phyloP scores from a whole-genome alignment of 2,113 vertebrate species.

The Rana temporaria region DNA sequence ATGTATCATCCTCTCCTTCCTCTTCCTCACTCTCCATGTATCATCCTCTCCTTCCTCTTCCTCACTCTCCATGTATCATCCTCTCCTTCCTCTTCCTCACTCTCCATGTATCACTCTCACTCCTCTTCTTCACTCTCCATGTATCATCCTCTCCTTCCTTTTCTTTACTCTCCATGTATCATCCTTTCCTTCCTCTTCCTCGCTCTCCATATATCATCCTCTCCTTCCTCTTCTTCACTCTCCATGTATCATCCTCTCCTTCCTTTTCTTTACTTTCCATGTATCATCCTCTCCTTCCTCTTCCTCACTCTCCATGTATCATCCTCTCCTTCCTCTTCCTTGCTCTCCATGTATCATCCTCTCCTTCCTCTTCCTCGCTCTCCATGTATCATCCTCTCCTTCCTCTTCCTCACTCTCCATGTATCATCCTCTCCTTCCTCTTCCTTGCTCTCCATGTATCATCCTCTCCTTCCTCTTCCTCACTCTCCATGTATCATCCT shows the following conservation, averaged over 20 bases:
- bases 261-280: slow-evolving; percentile 17
- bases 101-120: slow-evolving; percentile 22
- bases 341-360: slow-evolving; percentile 16
- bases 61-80: slow-evolving; percentile 1
- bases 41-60: slow-evolving; percentile 28
- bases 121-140: slow-evolving; percentile 20
- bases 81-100: slow-evolving; percentile 2
- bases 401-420: too few relatives aligned
- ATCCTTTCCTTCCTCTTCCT: slow-evolving; percentile 15
- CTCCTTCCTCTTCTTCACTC: background rate
- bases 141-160: too few relatives aligned
- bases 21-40: too few relatives aligned
- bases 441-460: background rate
- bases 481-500: slow-evolving; percentile 16
- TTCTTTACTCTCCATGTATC: background rate
- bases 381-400: slow-evolving; percentile 19
- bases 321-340: slow-evolving; percentile 16
- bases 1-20: too few relatives aligned
- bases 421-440: too few relatives aligned
- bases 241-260: slow-evolving; percentile 19
- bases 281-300: too few relatives aligned
- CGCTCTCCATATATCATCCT: slow-evolving; percentile 16
- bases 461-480: slow-evolving; percentile 16
- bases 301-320: background rate
- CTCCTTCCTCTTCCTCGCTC: background rate